Percentiles rank a stretch among this genome's conserved stretches.
Evolutionary conservation across 2,888 invertebrate species (phyloP).

Genomic region (Blera fallax): DNA sequence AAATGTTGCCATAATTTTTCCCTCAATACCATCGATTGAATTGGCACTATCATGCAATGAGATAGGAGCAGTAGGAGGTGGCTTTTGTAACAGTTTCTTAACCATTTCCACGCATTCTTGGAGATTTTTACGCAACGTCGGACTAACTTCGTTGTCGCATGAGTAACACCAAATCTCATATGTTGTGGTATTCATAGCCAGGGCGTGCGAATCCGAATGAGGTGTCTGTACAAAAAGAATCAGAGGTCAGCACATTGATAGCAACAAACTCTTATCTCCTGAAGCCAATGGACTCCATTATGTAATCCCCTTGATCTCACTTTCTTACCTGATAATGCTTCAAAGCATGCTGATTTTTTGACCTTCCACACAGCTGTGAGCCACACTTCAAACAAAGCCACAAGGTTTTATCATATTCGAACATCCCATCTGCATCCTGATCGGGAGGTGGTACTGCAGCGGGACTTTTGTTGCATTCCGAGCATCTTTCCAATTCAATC

Average conservation of each 20-base stretch:
- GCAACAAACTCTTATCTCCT: background rate
- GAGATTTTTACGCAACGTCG: slow-evolving; percentile 85
- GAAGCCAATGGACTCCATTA: background rate
- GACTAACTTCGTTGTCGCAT: slow-evolving; percentile 87
- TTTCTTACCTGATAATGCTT: slow-evolving; percentile 86
- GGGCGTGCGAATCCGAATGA: slow-evolving; percentile 88
- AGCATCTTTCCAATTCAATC: slow-evolving; percentile 83
- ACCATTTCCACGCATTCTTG: slow-evolving; percentile 89
- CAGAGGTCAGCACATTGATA: too few species aligned
- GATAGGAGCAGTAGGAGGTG: slow-evolving; percentile 72
- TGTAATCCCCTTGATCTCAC: slow-evolving; percentile 73
- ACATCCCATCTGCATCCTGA: slow-evolving; percentile 76
- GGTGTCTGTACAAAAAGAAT: slow-evolving; percentile 82
- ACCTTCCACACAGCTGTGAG: slow-evolving; percentile 88
- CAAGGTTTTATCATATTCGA: slow-evolving; percentile 83
- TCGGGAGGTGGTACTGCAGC: slow-evolving; percentile 74
- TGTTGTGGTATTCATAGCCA: slow-evolving; percentile 87
- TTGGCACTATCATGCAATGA: slow-evolving; percentile 20
- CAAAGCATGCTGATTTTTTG: slow-evolving; percentile 87
- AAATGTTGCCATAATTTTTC: slow-evolving; percentile 76
- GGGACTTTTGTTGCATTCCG: slow-evolving; percentile 83
- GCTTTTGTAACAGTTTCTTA: slow-evolving; percentile 83
- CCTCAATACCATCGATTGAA: slow-evolving; percentile 76
- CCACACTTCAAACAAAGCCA: slow-evolving; percentile 94
- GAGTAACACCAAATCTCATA: slow-evolving; percentile 91